Conservation (phyloP, 1,140 invertebrate species). For the Nylanderia fulva region DNA sequence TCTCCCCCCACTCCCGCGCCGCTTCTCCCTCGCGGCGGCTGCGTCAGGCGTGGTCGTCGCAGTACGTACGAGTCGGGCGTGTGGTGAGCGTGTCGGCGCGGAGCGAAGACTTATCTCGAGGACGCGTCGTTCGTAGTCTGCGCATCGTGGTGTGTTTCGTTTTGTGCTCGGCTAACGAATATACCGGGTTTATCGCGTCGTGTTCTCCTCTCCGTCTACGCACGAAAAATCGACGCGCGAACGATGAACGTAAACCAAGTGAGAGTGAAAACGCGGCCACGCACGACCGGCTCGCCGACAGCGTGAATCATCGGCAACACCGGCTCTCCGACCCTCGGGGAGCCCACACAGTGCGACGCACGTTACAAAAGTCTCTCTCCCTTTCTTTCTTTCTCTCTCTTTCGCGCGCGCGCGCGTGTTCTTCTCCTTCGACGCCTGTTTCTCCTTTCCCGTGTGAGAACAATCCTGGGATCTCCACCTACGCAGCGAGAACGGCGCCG, state of each 20-base stretch:
- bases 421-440: slow-evolving; percentile 16
- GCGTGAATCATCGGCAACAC: slow-evolving; percentile 78
- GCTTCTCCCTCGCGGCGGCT: slow-evolving; percentile 72
- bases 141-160: neutral
- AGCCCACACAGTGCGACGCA: slow-evolving; percentile 67
- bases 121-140: no score
- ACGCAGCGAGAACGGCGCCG: slow-evolving; percentile 8
- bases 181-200: neutral
- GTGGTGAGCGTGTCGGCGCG: slow-evolving; percentile 46
- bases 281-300: slow-evolving; percentile 70
- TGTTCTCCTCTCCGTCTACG: neutral
- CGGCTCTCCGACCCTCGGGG: slow-evolving; percentile 57
- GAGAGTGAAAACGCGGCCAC: slow-evolving; percentile 72
- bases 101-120: neutral
- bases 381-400: slow-evolving; percentile 16
- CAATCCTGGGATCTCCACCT: neutral
- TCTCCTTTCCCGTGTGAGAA: slow-evolving; percentile 10
- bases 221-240: neutral
- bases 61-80: slow-evolving; percentile 67
- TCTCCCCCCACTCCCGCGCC: neutral
- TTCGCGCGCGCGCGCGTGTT: neutral
- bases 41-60: slow-evolving; percentile 82
- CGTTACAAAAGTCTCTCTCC: slow-evolving; percentile 59
- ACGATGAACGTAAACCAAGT: slow-evolving; percentile 74
- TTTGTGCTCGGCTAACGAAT: slow-evolving; percentile 9